A percentile compares a stretch with the other conserved stretches of the same genome.
phyloP scores from a whole-genome alignment of 1,140 invertebrate genomes.

The Hylyphantes graminicola region DNA sequence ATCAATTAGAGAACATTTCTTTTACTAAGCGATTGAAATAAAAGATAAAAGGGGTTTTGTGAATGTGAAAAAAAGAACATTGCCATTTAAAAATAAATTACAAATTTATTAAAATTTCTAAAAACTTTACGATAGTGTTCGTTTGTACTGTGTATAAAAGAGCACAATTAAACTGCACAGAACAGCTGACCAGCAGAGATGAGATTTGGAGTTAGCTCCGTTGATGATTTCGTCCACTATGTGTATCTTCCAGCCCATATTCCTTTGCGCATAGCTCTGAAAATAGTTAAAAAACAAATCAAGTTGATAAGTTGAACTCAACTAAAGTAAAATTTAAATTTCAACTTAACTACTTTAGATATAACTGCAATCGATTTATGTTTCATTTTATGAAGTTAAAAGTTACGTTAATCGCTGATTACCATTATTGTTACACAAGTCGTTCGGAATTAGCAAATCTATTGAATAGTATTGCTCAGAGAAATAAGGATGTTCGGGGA shows the following conservation, averaged over 20 bases:
- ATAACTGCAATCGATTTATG: no score
- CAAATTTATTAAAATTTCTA: background rate
- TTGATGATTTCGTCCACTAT: slow-evolving; percentile 75
- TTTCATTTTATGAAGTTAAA: no score
- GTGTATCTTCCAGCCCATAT: slow-evolving; percentile 92
- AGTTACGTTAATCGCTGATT: no score
- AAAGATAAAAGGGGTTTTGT: background rate
- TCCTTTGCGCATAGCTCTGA: slow-evolving; percentile 88
- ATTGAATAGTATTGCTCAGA: no score
- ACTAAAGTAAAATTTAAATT: no score
- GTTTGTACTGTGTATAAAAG: background rate
- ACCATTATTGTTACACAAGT: no score
- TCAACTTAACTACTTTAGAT: no score
- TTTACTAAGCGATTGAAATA: background rate
- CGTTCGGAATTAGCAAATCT: no score
- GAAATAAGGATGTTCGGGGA: no score
- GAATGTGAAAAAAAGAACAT: background rate
- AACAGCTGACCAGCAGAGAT: background rate
- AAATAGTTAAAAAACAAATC: slow-evolving; percentile 63
- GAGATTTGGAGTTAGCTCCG: background rate
- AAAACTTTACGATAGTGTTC: slow-evolving; percentile 1
- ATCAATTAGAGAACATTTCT: background rate
- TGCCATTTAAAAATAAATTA: background rate
- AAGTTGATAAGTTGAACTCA: background rate
- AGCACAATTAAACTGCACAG: background rate